Conservation (phyloP, 2,888 invertebrate genomes). For the Maniola hyperantus region DNA sequence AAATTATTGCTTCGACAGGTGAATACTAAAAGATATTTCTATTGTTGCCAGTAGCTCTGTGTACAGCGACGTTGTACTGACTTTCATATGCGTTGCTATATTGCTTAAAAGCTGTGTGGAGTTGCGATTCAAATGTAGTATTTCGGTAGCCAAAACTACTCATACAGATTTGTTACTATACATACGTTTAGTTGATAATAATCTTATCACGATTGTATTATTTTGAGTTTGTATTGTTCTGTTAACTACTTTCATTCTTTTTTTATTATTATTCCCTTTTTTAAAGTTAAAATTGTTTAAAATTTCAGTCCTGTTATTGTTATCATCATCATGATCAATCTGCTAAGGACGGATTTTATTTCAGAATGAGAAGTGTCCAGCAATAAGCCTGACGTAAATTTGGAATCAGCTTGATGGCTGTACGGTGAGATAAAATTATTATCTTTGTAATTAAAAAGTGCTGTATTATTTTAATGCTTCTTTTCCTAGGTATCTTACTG, state of each 20-base stretch:
- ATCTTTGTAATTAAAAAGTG: too few species aligned
- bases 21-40: slow-evolving; percentile 70
- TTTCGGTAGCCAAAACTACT: neutral
- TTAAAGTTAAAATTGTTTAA: neutral
- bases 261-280: neutral
- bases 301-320: neutral
- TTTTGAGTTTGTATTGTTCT: neutral
- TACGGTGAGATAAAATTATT: too few species aligned
- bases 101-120: slow-evolving; percentile 2
- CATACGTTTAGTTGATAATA: too few species aligned
- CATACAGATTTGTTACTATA: neutral
- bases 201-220: too few species aligned
- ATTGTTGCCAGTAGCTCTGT: slow-evolving; percentile 56
- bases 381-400: too few species aligned
- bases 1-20: slow-evolving; percentile 69
- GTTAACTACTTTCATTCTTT: neutral
- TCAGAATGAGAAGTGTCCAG: too few species aligned
- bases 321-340: too few species aligned
- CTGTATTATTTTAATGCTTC: too few species aligned
- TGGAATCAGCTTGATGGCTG: too few species aligned
- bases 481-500: too few species aligned
- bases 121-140: slow-evolving; percentile 20
- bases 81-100: neutral
- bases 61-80: slow-evolving; percentile 40
- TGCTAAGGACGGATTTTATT: too few species aligned